phyloP scores from a whole-genome alignment of 2,113 vertebrate genomes.

The Coptodon bakossiorum region DNA sequence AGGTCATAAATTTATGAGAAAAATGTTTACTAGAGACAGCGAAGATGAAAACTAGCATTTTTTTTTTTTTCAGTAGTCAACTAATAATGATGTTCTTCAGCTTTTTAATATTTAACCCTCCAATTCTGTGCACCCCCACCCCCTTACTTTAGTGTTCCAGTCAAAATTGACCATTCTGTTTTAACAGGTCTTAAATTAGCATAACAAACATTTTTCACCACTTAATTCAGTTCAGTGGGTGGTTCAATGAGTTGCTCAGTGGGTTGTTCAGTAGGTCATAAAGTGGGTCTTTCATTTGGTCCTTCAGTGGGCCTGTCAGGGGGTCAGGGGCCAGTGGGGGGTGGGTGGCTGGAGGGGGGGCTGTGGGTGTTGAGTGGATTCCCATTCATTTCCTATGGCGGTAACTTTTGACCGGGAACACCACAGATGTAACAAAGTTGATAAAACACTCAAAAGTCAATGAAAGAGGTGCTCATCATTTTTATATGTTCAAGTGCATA shows the following conservation, averaged over 20 bases:
- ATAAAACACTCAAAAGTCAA: accelerated
- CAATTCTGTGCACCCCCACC: neutral
- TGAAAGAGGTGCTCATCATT: neutral
- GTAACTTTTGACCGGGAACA: accelerated
- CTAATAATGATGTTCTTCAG: neutral
- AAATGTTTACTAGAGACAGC: accelerated
- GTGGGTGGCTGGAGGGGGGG: neutral
- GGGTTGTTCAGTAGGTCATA: accelerated
- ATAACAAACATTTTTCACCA: neutral
- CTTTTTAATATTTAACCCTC: neutral
- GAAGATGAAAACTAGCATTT: neutral
- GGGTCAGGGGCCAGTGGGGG: accelerated
- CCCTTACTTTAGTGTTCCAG: accelerated
- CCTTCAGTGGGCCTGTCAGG: neutral
- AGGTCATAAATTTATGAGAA: neutral
- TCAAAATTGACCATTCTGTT: neutral
- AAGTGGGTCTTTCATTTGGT: neutral
- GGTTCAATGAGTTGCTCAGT: neutral
- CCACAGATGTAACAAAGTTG: neutral
- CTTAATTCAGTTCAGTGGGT: neutral
- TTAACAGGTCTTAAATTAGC: neutral
- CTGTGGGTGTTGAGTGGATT: neutral
- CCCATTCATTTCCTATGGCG: accelerated
- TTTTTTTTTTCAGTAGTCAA: accelerated
- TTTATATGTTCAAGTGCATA: neutral